Base-by-base conservation (phyloP, 1,140 invertebrate species). In the Drosophila quadrilineata region DNA sequence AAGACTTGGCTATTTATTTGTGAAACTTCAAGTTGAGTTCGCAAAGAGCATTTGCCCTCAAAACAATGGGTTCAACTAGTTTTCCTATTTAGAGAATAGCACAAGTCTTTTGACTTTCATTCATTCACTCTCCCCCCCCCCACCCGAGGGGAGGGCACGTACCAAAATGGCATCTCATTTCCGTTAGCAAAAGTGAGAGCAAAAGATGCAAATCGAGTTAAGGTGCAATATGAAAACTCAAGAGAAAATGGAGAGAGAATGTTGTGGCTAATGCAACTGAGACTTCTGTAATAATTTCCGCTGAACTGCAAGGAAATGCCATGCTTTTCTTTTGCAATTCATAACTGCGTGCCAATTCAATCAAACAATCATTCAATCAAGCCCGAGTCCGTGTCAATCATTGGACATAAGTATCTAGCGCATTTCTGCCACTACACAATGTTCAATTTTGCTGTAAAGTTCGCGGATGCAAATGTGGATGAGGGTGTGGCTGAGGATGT, bases 371-470 rank as follows among this genome's bases (percentile, higher is more conserved):
- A n/a, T 50, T 43, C 54, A 28, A 58, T 45, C 62, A 60, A 63
- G 75, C 75, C 71, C 68, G 58, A 60, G 54, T 48, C 17, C 54
- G 10, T 56, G 59, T 77, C 64, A 71, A 66, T 75, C 75, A 71
- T 50, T 16, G 65, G 53, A 69, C 72, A 59, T 36, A 56, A 58
- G 57, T 56, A 63, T 71, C 59, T 73, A 75, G 76, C 52, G 68
- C 57, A 53, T 43, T 71, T 49, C 22, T 24, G 35, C 26, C 17
- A 3, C 4, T 22, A 60, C 46, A 68, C 62, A 58, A 59, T 48
- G 28, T 24, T 70, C 53, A 28, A 50, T 53, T 58, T 58, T 70
- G 71, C 67, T 63, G 54, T 60, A 65, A 70, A 74, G 43, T 58
- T 82, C 68, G 35, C 58, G 48, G 59, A 28, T 17, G 33, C 31